These are phyloP conservation scores for Crocodylus rhombifer DNA, from an alignment of 2,797 vertebrate species.

Conservation along the genomic window DNA sequence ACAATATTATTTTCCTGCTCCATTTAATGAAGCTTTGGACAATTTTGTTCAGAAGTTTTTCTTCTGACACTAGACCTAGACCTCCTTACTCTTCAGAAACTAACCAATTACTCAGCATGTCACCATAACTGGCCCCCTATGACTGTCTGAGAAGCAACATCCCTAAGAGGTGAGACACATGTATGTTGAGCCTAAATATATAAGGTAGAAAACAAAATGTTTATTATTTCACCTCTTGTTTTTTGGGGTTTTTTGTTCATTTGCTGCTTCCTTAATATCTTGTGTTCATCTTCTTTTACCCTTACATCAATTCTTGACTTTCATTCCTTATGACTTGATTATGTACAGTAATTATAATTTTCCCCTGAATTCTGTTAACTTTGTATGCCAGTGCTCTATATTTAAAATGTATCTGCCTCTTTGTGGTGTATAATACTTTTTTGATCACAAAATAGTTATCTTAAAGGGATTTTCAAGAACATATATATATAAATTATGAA, in stretches of 20 bases:
- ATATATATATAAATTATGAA: not conserved
- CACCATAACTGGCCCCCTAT: not conserved
- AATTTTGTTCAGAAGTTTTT: slow-evolving; percentile 5
- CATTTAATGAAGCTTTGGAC: not conserved
- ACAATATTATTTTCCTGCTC: not conserved
- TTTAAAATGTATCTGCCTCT: not conserved
- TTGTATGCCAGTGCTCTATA: slow-evolving; percentile 46
- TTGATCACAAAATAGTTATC: not conserved
- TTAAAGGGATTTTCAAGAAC: not conserved
- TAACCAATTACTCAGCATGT: not conserved
- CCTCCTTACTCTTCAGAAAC: not conserved
- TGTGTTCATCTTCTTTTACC: slow-evolving; percentile 40
- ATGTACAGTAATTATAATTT: slow-evolving; percentile 46
- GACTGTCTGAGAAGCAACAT: not conserved
- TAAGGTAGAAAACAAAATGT: slow-evolving; percentile 29
- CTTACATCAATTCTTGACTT: slow-evolving; percentile 48
- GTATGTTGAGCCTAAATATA: slow-evolving; percentile 44
- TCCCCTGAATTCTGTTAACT: slow-evolving; percentile 21
- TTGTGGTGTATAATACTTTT: not conserved
- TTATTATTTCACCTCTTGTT: slow-evolving; percentile 48
- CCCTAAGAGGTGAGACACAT: slow-evolving; percentile 29
- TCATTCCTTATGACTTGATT: not conserved
- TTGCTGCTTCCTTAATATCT: slow-evolving; percentile 58
- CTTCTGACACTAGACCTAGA: not conserved
- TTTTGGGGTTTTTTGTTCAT: not conserved